Conservation (phyloP, 2,888 invertebrate genomes). For the Dolichopus griseipennis region DNA sequence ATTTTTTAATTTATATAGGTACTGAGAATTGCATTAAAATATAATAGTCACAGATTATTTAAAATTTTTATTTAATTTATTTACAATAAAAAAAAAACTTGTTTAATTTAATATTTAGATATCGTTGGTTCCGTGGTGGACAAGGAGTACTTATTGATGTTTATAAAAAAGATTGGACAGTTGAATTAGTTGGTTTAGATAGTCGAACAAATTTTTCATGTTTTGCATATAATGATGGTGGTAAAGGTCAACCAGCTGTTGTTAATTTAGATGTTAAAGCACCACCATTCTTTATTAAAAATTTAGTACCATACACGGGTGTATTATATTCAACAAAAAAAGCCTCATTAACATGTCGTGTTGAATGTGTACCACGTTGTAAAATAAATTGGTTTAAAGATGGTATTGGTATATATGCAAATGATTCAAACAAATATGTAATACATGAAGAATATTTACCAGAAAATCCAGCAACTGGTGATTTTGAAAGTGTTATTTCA, state of each 20-base stretch:
- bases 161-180: conserved; percentile 65
- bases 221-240: conserved; percentile 75
- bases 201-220: conserved; percentile 86
- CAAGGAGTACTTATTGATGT: conserved; percentile 62
- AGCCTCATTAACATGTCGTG: conserved; percentile 74
- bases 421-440: conserved; percentile 54
- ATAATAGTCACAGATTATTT: too few species aligned
- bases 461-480: conserved; percentile 69
- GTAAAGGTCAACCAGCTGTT: conserved; percentile 61
- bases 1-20: background rate
- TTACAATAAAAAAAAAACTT: too few species aligned
- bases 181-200: conserved; percentile 74
- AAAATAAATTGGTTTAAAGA: conserved; percentile 78
- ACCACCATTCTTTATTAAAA: conserved; percentile 78
- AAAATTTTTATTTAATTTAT: too few species aligned
- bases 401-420: conserved; percentile 58
- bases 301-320: conserved; percentile 73
- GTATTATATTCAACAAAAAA: conserved; percentile 64
- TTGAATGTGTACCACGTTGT: conserved; percentile 83
- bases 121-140: conserved; percentile 72
- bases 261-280: conserved; percentile 67
- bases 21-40: conserved; percentile 31
- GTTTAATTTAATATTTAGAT: conserved; percentile 40
- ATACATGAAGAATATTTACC: conserved; percentile 58
- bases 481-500: conserved; percentile 83